Conservation (phyloP, 2,797 vertebrate genomes). For the Mus caroli region DNA sequence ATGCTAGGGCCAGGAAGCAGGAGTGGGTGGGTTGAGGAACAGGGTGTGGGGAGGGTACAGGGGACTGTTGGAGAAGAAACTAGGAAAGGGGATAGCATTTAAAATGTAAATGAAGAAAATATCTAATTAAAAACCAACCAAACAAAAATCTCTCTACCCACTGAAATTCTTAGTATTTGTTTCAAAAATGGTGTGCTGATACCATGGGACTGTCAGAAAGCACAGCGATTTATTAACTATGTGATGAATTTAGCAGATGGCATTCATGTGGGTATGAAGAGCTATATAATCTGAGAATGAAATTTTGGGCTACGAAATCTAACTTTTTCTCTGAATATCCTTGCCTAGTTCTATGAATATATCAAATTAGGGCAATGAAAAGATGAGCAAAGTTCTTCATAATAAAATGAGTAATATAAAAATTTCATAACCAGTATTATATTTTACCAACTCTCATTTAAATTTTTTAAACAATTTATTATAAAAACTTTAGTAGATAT, state of each 20-base stretch:
- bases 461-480: not conserved
- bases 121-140: too few relatives aligned
- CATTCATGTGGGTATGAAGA: slow-evolving; percentile 51
- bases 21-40: too few relatives aligned
- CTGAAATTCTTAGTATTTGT: slow-evolving; percentile 27
- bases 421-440: not conserved
- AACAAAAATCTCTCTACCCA: not conserved
- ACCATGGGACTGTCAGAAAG: slow-evolving; percentile 46
- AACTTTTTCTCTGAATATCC: not conserved
- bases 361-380: not conserved
- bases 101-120: too few relatives aligned
- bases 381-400: not conserved
- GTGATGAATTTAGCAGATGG: slow-evolving; percentile 57
- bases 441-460: not conserved
- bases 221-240: slow-evolving; percentile 79
- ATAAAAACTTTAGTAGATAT: not conserved
- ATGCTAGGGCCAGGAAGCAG: too few relatives aligned
- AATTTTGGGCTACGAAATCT: slow-evolving; percentile 59
- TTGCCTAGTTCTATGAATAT: not conserved
- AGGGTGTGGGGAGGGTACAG: too few relatives aligned
- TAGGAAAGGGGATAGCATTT: too few relatives aligned
- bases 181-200: slow-evolving; percentile 64
- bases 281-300: slow-evolving; percentile 37
- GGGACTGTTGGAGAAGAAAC: too few relatives aligned
- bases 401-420: not conserved